Evolutionary conservation across 2,888 invertebrate species (phyloP).

Genomic region (Pheosia tremula): DNA sequence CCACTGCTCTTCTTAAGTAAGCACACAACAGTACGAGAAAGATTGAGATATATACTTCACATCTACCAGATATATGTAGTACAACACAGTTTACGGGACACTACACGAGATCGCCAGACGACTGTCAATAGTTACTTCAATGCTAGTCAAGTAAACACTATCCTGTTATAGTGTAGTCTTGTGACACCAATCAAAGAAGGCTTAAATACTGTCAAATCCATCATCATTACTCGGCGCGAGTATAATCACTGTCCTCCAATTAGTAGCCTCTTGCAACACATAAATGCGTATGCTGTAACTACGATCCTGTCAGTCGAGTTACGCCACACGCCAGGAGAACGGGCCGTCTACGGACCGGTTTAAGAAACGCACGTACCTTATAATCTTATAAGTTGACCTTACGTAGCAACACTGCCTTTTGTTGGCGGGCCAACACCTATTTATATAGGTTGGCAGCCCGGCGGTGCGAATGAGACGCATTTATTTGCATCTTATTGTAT

Average conservation of each 20-base stretch:
- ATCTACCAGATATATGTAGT: too few species aligned
- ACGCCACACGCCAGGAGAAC: neutral
- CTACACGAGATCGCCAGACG: too few species aligned
- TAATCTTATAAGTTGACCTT: slow-evolving; percentile 3
- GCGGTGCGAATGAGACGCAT: neutral
- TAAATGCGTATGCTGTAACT: neutral
- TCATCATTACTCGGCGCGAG: neutral
- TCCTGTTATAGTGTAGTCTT: too few species aligned
- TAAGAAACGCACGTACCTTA: neutral
- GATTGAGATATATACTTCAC: too few species aligned
- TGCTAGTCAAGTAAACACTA: too few species aligned
- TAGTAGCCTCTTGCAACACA: neutral
- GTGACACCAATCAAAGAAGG: too few species aligned
- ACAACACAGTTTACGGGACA: too few species aligned
- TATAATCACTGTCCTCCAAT: neutral
- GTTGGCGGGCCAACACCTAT: neutral
- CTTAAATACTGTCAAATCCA: neutral
- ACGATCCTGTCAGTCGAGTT: neutral
- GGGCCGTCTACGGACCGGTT: neutral
- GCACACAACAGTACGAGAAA: too few species aligned
- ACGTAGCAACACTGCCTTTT: slow-evolving; percentile 1
- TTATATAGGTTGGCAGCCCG: slow-evolving; percentile 2
- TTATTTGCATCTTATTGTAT: slow-evolving; percentile 3
- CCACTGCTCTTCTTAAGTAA: too few species aligned
- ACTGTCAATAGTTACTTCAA: too few species aligned